Evolutionary conservation across 2,797 vertebrate species (phyloP), one percentile per base, ranked within the genome.

Genomic region (Galago senegalensis): DNA sequence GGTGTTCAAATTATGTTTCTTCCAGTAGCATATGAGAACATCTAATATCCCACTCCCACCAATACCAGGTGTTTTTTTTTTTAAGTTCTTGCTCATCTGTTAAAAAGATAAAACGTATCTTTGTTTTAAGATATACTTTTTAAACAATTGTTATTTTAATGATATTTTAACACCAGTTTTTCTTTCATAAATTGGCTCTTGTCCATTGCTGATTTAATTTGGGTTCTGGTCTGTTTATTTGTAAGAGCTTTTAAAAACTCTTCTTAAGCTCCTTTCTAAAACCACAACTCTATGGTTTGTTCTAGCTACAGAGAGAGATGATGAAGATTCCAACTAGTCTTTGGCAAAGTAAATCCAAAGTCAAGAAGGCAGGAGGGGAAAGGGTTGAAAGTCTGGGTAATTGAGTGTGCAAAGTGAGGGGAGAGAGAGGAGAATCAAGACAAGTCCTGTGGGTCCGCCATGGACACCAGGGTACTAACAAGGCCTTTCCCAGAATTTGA

Each of bases 181-280:
- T 63, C 14, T 29, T 82, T 79, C 20, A 25, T 89, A 92, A 77
- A 60, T 73, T 49, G 25, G n/a, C 18, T 58, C 16, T 87, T 76
- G 16, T 34, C 23, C 25, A 29, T 86, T 91, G 34, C 34, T 81
- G 67, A 37, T 87, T 65, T 88, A 84, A 43, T 79, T 88, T 95
- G 65, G 63, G 29, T 72, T 17, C 25, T 31, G 40, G 34, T 81
- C 34, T 73, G 56, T 89, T 70, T 49, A 17, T 87, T 77, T 89
- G 25, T 69, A 34, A 76, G 29, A 69, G 34, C 46, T 69, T 85
- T 67, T 69, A 43, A 76, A 61, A 80, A 23, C 16, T 77, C 21
- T 40, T 90, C 72, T n/a, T 76, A 76, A 89, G 20, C 34, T 81
- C 21, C 20, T 84, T 87, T 82, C 60, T 86, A 76, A 76, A 94